Evolutionary conservation across 2,113 vertebrate genomes (phyloP).

Genomic region (Rhynchomys soricoides): DNA sequence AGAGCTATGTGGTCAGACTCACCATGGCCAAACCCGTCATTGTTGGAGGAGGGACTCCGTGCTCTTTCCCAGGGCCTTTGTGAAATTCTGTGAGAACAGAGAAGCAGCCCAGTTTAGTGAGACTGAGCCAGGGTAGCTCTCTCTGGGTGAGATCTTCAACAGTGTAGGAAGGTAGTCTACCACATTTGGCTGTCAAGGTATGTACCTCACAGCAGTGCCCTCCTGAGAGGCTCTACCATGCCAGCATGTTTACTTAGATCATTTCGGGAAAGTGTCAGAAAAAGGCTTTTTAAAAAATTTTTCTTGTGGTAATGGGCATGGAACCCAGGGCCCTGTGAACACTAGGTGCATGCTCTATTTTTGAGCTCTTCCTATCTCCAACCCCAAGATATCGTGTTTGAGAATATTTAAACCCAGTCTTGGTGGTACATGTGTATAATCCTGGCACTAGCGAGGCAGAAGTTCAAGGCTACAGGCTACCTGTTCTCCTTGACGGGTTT

Average conservation of each 20-base stretch:
- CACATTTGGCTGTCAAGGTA: rapidly evolving
- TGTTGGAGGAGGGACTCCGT: not conserved
- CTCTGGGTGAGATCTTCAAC: not conserved
- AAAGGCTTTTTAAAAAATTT: not conserved
- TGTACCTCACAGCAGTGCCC: rapidly evolving
- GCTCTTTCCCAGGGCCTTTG: not conserved
- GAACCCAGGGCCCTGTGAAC: not conserved
- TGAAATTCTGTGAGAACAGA: not conserved
- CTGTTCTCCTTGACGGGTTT: not conserved
- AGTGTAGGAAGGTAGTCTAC: not conserved
- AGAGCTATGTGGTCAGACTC: not conserved
- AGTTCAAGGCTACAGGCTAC: not conserved
- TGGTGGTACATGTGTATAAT: not conserved
- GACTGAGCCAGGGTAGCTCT: not conserved
- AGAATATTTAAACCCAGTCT: not conserved
- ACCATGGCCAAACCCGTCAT: no score
- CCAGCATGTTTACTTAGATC: not conserved
- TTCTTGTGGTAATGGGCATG: not conserved
- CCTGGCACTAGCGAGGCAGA: not conserved
- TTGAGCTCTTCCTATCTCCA: not conserved
- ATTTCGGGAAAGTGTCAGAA: not conserved
- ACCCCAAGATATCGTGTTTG: not conserved
- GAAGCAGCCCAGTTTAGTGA: not conserved
- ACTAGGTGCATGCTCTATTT: not conserved
- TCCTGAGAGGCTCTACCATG: rapidly evolving